Percentiles rank a stretch among this genome's conserved stretches.
Evolutionary conservation across 2,113 vertebrate species (phyloP).

Genomic region (Otolemur garnettii): DNA sequence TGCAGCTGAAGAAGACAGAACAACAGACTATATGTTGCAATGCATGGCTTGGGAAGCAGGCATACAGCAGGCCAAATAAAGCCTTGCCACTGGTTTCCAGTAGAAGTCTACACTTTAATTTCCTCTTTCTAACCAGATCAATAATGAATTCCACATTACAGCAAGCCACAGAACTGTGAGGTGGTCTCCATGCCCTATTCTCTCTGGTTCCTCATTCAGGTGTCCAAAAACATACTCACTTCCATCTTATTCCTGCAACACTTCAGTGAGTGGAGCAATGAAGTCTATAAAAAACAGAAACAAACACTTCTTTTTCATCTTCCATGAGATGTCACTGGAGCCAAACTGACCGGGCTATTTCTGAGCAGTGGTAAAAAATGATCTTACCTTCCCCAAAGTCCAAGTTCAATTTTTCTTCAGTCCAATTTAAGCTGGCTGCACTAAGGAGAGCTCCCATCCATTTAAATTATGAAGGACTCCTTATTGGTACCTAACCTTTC

Average conservation of each 20-base stretch:
- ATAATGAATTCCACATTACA: neutral
- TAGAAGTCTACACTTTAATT: neutral
- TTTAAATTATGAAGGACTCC: conserved; percentile 60
- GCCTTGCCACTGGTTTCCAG: neutral
- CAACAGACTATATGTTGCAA: neutral
- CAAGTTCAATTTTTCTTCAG: conserved; percentile 36
- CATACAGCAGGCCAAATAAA: neutral
- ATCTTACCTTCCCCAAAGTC: neutral
- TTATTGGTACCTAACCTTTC: conserved; percentile 48
- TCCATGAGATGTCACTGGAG: neutral
- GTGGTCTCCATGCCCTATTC: neutral
- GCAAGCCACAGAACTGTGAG: neutral
- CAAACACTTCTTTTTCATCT: conserved; percentile 35
- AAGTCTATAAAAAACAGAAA: conserved; percentile 39
- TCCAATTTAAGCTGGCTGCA: conserved; percentile 21
- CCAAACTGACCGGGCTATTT: neutral
- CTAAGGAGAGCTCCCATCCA: neutral
- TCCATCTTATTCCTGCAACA: conserved; percentile 6
- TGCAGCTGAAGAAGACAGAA: neutral
- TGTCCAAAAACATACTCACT: conserved; percentile 5
- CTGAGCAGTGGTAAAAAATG: neutral
- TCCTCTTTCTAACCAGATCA: neutral
- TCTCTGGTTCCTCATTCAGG: neutral
- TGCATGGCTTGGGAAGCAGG: neutral
- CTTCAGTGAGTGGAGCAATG: conserved; percentile 53